A percentile compares a stretch with the other conserved stretches of the same genome.
Conservation (phyloP, 2,888 invertebrate species). For the Morpho helenor region DNA sequence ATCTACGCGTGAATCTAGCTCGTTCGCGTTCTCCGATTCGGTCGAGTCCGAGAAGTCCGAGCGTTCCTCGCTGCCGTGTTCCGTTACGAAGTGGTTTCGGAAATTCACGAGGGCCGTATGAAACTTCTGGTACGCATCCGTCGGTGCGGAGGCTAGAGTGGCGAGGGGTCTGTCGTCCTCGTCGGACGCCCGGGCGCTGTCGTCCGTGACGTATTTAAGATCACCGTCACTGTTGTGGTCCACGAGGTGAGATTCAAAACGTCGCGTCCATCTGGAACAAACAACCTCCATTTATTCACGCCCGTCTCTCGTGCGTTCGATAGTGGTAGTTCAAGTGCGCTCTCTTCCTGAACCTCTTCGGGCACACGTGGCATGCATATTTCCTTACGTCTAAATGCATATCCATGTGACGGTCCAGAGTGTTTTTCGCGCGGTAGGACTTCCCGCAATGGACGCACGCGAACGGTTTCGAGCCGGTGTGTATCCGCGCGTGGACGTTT, state of each 20-base stretch:
- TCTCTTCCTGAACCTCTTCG: constrained; percentile 51
- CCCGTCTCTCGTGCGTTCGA: constrained; percentile 45
- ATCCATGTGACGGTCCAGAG: constrained; percentile 49
- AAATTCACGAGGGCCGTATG: constrained; percentile 53
- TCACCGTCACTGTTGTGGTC: constrained; percentile 15
- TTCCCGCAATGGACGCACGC: constrained; percentile 61
- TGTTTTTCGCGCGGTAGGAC: constrained; percentile 49
- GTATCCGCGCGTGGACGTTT: constrained; percentile 58
- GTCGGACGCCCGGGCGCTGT: constrained; percentile 23
- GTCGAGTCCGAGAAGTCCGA: constrained; percentile 45
- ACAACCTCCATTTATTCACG: constrained; percentile 44
- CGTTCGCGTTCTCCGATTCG: constrained; percentile 32
- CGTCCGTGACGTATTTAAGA: constrained; percentile 4
- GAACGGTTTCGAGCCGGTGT: constrained; percentile 68
- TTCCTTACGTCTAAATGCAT: constrained; percentile 51
- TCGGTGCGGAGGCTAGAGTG: constrained; percentile 27
- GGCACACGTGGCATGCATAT: constrained; percentile 51
- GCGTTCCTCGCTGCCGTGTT: constrained; percentile 32
- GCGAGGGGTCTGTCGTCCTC: constrained; percentile 52
- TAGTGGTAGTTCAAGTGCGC: constrained; percentile 60
- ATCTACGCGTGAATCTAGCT: constrained; percentile 21
- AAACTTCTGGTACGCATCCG: constrained; percentile 42
- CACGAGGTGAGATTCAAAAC: constrained; percentile 11
- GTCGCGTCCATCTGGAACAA: constrained; percentile 55
- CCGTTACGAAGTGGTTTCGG: constrained; percentile 46